phyloP scores from a whole-genome alignment of 2,797 vertebrate genomes.

The Mergus octosetaceus region DNA sequence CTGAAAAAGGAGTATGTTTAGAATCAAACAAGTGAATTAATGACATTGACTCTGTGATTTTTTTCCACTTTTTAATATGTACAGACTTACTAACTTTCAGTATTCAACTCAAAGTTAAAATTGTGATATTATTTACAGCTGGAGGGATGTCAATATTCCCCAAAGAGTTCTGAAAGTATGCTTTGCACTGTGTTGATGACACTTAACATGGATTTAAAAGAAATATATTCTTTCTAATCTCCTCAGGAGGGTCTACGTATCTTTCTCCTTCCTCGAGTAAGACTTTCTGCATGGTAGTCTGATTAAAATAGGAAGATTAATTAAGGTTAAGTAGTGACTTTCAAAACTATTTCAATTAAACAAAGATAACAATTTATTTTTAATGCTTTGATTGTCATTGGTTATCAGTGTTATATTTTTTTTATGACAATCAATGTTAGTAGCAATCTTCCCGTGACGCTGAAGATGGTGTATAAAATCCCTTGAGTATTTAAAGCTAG shows the following conservation, averaged over 20 bases:
- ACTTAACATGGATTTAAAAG: slow-evolving; percentile 18
- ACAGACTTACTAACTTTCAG: neutral
- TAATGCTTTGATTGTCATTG: neutral
- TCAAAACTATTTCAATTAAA: slow-evolving; percentile 24
- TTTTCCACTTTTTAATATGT: neutral
- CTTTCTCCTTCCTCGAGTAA: neutral
- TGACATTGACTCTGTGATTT: neutral
- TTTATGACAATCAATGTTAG: slow-evolving; percentile 5
- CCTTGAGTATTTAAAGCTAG: slow-evolving; percentile 23
- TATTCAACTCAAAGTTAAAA: slow-evolving; percentile 45
- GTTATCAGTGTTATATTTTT: neutral
- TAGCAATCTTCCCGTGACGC: neutral
- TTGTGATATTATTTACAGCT: slow-evolving; percentile 23
- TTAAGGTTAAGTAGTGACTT: slow-evolving; percentile 13
- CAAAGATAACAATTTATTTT: slow-evolving; percentile 14
- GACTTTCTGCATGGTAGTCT: slow-evolving; percentile 11
- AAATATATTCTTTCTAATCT: slow-evolving; percentile 17
- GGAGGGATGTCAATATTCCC: neutral
- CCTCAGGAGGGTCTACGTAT: neutral
- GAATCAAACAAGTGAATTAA: neutral
- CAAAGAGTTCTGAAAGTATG: slow-evolving; percentile 35
- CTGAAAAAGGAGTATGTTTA: neutral
- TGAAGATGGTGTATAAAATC: slow-evolving; percentile 33
- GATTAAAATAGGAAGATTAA: slow-evolving; percentile 30
- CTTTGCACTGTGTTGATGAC: slow-evolving; percentile 18